Conservation (phyloP, 2,888 invertebrate species). For the Platycnemis pennipes region DNA sequence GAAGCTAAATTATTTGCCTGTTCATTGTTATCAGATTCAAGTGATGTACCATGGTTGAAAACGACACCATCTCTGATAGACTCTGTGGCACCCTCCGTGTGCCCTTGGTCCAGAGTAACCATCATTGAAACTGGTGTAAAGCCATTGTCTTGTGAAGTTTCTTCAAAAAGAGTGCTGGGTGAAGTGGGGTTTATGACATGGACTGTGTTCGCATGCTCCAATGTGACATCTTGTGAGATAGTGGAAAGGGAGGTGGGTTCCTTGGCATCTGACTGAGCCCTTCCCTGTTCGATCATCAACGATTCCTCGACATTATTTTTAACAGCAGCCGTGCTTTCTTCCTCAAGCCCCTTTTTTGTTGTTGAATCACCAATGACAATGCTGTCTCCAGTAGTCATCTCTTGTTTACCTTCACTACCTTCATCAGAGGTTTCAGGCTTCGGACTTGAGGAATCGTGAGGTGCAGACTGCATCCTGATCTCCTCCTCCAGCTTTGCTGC, state of each 20-base stretch:
- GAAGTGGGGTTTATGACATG: slow-evolving; percentile 37
- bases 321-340: not conserved
- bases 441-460: not conserved
- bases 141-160: not conserved
- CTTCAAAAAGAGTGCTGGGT: slow-evolving; percentile 37
- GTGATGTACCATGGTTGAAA: not conserved
- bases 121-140: not conserved
- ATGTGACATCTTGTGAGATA: not conserved
- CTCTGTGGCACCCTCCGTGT: not conserved
- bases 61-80: not conserved
- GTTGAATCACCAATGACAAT: not conserved
- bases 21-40: slow-evolving; percentile 47
- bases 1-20: slow-evolving; percentile 29
- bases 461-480: not conserved
- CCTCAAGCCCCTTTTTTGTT: not conserved
- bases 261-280: not conserved
- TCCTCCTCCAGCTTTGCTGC: slow-evolving; percentile 23
- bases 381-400: not conserved
- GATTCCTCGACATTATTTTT: not conserved
- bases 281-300: not conserved
- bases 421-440: not conserved
- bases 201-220: slow-evolving; percentile 47
- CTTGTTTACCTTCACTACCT: not conserved
- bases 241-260: not conserved
- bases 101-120: not conserved